Evolutionary conservation across 2,113 vertebrate genomes (phyloP).

Genomic region (Promerops cafer): DNA sequence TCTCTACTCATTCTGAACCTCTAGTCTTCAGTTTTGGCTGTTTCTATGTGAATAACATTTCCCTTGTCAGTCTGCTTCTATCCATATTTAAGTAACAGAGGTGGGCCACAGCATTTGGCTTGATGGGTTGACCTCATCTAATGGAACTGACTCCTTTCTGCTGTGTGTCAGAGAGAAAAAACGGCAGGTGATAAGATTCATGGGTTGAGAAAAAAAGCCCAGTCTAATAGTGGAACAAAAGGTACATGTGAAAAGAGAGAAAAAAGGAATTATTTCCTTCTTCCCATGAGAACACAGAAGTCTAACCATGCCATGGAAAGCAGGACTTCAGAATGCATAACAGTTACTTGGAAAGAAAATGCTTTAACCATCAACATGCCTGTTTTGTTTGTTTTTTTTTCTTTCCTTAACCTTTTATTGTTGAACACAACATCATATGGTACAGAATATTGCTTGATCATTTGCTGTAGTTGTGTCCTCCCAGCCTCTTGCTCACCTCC

Average conservation of each 20-base stretch:
- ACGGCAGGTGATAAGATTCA: rapidly evolving
- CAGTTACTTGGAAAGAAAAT: not conserved
- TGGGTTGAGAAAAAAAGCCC: not conserved
- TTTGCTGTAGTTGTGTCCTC: not conserved
- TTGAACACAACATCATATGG: not conserved
- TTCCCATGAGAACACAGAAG: not conserved
- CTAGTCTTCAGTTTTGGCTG: not conserved
- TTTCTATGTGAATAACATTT: not conserved
- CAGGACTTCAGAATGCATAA: not conserved
- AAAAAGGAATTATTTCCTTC: not conserved
- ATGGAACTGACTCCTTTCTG: not conserved
- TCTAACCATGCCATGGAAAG: not conserved
- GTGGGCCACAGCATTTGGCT: not conserved
- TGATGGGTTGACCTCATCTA: not conserved
- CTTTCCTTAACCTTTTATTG: not conserved
- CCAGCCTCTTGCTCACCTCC: not conserved
- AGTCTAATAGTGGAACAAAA: not conserved
- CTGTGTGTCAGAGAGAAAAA: not conserved
- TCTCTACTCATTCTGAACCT: not conserved
- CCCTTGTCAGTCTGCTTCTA: not conserved
- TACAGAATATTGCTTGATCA: not conserved
- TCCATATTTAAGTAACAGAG: not conserved
- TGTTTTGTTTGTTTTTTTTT: not conserved
- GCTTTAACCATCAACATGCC: not conserved
- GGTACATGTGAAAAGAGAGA: not conserved